Evolutionary conservation across 2,888 invertebrate genomes (phyloP).

Genomic region (Platynereis dumerilii): DNA sequence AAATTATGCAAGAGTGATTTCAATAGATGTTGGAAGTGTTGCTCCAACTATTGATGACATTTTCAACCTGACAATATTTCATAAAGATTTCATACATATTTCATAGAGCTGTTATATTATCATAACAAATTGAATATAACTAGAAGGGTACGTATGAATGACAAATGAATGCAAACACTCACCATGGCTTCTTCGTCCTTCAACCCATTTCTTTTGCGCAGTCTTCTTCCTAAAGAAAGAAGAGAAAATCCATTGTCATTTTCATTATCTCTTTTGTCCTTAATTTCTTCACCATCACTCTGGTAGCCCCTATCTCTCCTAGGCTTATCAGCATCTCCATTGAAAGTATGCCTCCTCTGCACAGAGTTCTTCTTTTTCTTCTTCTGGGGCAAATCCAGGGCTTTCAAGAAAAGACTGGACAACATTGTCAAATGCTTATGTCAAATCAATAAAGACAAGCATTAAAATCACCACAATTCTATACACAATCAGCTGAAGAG

Average conservation of each 20-base stretch:
- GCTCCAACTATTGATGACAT: no score
- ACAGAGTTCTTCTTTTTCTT: background rate
- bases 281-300: background rate
- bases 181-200: background rate
- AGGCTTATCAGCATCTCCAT: background rate
- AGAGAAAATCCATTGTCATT: background rate
- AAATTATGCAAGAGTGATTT: no score
- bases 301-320: background rate
- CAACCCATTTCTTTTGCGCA: constrained; percentile 2
- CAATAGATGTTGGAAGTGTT: no score
- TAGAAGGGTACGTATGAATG: no score
- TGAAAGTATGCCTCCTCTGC: constrained; percentile 3
- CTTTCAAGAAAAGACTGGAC: background rate
- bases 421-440: constrained; percentile 1
- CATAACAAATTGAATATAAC: no score
- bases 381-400: constrained; percentile 6
- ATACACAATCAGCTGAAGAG: no score
- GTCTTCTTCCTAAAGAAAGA: constrained; percentile 6
- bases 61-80: no score
- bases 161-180: no score
- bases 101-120: no score
- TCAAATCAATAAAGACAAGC: no score
- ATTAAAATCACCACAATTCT: no score
- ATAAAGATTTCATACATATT: no score
- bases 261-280: background rate